Evolutionary conservation across 2,113 vertebrate genomes (phyloP).

Genomic region (Sminthopsis crassicaudata): DNA sequence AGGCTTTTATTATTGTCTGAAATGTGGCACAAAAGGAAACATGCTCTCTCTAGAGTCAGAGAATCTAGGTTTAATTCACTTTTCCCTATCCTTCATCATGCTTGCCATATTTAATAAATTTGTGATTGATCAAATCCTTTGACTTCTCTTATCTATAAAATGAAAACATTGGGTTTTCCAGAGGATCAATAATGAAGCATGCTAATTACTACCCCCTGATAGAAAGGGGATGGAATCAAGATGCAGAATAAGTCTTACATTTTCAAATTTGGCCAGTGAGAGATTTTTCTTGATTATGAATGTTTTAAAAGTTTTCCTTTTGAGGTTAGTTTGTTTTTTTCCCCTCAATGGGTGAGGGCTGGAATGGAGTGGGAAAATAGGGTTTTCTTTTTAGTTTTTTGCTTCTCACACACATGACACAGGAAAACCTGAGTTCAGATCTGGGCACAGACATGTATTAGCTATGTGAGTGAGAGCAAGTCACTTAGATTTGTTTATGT

Average conservation of each 20-base stretch:
- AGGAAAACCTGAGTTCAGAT: too few relatives aligned
- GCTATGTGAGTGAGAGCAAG: too few relatives aligned
- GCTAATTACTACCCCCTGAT: background rate
- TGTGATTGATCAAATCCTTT: background rate
- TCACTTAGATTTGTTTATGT: too few relatives aligned
- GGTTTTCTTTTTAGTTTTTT: background rate
- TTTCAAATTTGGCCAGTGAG: background rate
- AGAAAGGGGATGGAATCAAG: background rate
- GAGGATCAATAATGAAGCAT: background rate
- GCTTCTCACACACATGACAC: background rate
- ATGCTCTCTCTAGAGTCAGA: background rate
- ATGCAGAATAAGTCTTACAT: background rate
- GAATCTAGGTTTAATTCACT: background rate
- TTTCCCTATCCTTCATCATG: background rate
- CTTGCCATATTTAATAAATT: background rate
- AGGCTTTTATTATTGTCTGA: background rate
- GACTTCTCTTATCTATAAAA: background rate
- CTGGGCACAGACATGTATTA: too few relatives aligned
- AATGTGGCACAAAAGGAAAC: background rate
- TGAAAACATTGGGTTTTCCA: background rate
- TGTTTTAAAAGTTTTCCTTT: background rate
- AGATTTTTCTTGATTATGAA: background rate
- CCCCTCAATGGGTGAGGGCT: background rate
- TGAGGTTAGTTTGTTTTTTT: background rate
- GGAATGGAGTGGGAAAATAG: background rate